Conservation (phyloP, 2,797 vertebrate genomes). For the Acrocephalus scirpaceus region DNA sequence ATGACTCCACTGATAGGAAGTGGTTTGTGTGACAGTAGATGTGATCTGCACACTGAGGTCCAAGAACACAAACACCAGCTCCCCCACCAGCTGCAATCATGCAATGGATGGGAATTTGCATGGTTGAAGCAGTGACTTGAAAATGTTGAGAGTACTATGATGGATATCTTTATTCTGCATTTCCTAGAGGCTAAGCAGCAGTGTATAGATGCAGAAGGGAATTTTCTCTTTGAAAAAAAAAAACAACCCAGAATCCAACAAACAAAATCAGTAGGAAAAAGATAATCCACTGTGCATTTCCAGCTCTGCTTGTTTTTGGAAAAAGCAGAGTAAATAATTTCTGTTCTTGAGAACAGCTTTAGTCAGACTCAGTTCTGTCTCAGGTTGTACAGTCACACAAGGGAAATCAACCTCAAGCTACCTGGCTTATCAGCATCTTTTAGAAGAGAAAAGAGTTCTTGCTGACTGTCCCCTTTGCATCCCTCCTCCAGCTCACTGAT, state of each 20-base stretch:
- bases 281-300: neutral
- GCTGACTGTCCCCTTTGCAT: neutral
- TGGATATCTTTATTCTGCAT: neutral
- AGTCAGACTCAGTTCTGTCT: neutral
- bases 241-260: no score
- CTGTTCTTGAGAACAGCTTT: neutral
- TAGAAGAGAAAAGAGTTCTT: neutral
- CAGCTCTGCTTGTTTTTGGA: neutral
- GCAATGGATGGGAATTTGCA: neutral
- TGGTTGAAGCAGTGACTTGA: neutral
- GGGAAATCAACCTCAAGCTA: neutral
- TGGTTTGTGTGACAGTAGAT: neutral
- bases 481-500: neutral
- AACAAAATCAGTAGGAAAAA: neutral
- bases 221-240: neutral
- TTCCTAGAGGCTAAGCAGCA: neutral
- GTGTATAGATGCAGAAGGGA: neutral
- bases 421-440: neutral
- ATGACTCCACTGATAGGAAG: accelerated
- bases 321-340: neutral
- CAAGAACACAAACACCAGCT: neutral
- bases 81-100: neutral
- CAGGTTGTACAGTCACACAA: neutral
- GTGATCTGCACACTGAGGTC: neutral
- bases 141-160: neutral